Evolutionary conservation across 2,888 invertebrate genomes (phyloP).

Genomic region (Augiades crinisus): DNA sequence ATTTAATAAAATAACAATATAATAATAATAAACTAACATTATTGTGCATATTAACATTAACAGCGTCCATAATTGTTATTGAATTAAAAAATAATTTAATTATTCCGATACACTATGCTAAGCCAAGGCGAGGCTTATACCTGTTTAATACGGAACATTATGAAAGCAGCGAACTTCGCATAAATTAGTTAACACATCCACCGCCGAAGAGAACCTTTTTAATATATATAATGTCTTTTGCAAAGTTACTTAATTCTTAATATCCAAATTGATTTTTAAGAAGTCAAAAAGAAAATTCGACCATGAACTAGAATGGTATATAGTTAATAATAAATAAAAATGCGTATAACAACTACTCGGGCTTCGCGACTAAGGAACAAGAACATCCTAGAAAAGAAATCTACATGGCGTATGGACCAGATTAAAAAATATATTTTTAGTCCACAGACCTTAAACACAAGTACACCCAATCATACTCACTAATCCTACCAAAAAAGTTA

Average conservation of each 20-base stretch:
- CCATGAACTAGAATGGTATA: too few species aligned
- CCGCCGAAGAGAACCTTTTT: background rate
- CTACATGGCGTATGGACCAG: background rate
- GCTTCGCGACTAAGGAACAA: background rate
- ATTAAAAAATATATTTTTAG: background rate
- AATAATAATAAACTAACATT: background rate
- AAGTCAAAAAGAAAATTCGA: too few species aligned
- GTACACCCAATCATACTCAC: slow-evolving; percentile 12
- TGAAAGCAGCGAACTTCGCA: background rate
- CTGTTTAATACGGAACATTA: background rate
- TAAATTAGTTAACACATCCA: background rate
- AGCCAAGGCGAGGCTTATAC: background rate
- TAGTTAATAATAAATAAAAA: too few species aligned
- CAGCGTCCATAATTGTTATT: too few species aligned
- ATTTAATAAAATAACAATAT: background rate
- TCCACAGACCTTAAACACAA: slow-evolving; percentile 4
- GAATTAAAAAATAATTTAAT: background rate
- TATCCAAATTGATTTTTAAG: too few species aligned
- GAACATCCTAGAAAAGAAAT: background rate
- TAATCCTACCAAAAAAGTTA: slow-evolving; percentile 14
- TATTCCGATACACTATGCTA: background rate
- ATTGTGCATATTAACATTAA: too few species aligned
- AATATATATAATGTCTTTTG: background rate
- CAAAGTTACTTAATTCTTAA: background rate
- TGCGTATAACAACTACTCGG: background rate